These are phyloP conservation scores for Brachypteracias leptosomus DNA, from an alignment of 2,113 vertebrate genomes.

Conservation along the genomic window DNA sequence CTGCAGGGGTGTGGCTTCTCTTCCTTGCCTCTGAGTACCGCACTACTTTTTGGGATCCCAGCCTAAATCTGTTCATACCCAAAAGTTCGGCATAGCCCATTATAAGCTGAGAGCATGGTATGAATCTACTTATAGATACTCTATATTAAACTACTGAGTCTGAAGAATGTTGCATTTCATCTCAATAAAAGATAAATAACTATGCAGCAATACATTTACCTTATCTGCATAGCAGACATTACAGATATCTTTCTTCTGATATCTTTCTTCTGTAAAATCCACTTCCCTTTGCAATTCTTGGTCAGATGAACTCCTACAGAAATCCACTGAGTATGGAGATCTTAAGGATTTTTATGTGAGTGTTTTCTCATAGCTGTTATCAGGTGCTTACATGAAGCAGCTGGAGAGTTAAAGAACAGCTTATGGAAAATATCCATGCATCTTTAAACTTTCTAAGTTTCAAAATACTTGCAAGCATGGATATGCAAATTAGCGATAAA, in stretches of 20 bases:
- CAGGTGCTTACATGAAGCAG: not conserved
- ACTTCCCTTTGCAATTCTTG: not conserved
- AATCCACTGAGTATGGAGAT: not conserved
- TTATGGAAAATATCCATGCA: not conserved
- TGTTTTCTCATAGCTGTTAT: not conserved
- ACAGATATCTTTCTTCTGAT: not conserved
- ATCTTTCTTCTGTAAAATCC: not conserved
- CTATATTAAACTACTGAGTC: not conserved
- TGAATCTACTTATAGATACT: not conserved
- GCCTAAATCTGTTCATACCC: not conserved
- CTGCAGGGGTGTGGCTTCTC: not conserved
- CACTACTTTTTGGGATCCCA: not conserved
- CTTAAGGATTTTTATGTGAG: not conserved
- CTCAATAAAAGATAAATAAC: not conserved
- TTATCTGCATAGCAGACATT: not conserved
- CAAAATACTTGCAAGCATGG: not conserved
- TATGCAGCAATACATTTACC: not conserved
- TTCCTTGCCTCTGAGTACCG: not conserved
- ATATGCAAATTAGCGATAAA: not conserved
- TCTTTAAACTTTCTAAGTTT: not conserved
- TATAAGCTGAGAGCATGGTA: not conserved
- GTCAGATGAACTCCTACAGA: not conserved
- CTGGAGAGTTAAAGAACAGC: not conserved
- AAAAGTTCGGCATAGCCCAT: not conserved
- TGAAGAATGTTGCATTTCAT: not conserved